These are phyloP conservation scores for Chlamydotis undulata DNA, from an alignment of 2,113 vertebrate genomes.

Conservation along the genomic window DNA sequence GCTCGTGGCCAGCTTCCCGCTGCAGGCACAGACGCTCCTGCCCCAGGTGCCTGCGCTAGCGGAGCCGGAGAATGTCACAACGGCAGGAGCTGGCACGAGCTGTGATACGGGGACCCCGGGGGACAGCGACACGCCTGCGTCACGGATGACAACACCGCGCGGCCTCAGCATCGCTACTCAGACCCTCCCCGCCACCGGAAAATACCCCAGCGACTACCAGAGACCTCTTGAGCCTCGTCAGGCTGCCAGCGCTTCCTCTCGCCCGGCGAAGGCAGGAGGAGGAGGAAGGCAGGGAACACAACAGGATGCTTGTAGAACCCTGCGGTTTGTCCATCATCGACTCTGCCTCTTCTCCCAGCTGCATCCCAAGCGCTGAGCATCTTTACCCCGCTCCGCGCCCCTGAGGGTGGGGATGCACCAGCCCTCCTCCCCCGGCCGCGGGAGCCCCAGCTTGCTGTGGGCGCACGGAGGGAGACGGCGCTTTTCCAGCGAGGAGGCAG, in stretches of 20 bases:
- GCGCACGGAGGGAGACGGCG: background rate
- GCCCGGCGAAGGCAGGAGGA: background rate
- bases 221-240: background rate
- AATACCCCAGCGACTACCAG: background rate
- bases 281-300: background rate
- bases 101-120: background rate
- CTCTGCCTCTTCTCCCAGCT: background rate
- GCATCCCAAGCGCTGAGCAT: background rate
- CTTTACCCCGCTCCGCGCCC: background rate
- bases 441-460: background rate
- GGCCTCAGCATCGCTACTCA: background rate
- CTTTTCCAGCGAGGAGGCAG: background rate
- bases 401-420: background rate
- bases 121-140: background rate
- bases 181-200: background rate
- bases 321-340: rapidly evolving
- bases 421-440: background rate
- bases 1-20: background rate
- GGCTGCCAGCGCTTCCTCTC: background rate
- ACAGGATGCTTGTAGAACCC: background rate
- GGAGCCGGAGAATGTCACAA: background rate
- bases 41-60: background rate
- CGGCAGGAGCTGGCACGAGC: slow-evolving; percentile 2
- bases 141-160: background rate
- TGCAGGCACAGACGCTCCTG: background rate